Evolutionary conservation across 2,888 invertebrate species (phyloP).

Genomic region (Drosophila borborema): DNA sequence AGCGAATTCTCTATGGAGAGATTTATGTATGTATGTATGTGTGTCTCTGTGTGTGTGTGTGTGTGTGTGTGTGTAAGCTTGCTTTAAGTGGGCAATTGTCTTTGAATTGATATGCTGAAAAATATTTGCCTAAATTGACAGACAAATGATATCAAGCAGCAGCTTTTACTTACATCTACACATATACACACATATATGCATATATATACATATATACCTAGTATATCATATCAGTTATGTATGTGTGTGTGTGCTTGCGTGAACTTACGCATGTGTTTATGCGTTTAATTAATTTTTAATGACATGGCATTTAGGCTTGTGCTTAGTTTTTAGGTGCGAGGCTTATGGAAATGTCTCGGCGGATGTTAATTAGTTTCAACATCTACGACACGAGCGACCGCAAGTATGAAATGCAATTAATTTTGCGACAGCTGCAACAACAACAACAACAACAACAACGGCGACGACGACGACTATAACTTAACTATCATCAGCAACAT

Average conservation of each 20-base stretch:
- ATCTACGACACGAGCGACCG: conserved; percentile 31
- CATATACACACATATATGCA: not conserved
- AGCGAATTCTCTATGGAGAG: not conserved
- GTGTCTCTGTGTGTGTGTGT: not conserved
- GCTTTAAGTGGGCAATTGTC: not conserved
- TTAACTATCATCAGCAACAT: conserved; percentile 34
- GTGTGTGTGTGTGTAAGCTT: not conserved
- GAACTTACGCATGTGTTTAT: conserved; percentile 29
- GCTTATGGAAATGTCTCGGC: conserved; percentile 14
- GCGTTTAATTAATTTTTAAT: conserved; percentile 65
- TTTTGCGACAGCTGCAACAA: conserved; percentile 27
- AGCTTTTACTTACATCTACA: not conserved
- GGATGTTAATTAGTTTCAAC: conserved; percentile 61
- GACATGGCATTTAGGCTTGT: conserved; percentile 44
- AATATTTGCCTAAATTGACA: conserved; percentile 29
- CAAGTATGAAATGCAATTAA: conserved; percentile 46
- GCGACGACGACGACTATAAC: not conserved
- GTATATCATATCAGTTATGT: not conserved
- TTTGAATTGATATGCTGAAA: conserved; percentile 32
- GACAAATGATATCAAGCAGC: conserved; percentile 13
- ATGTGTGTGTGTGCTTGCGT: not conserved
- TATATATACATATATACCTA: not conserved
- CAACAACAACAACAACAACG: conserved; percentile 1
- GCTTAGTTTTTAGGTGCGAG: conserved; percentile 14
- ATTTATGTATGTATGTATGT: not conserved